Percentiles rank a stretch among this genome's conserved stretches.
These are phyloP conservation scores for Panurus biarmicus DNA, from an alignment of 2,113 vertebrate species.

Conservation along the genomic window DNA sequence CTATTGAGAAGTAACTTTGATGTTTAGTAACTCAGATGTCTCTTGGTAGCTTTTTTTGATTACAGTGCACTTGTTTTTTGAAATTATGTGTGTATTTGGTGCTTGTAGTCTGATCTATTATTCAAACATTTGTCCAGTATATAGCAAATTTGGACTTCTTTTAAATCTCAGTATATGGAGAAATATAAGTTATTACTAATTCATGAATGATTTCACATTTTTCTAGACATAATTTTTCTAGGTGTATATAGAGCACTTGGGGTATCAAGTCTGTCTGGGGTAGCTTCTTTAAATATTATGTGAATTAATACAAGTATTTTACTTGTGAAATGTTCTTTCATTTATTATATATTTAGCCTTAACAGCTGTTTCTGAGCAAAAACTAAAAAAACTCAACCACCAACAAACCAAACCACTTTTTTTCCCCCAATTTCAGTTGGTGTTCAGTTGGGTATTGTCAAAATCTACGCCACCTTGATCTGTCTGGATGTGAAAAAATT, in stretches of 20 bases:
- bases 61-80: background rate
- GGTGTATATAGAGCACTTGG: background rate
- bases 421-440: conserved; percentile 73
- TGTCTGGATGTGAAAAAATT: conserved; percentile 95
- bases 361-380: background rate
- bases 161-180: background rate
- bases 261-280: background rate
- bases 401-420: background rate
- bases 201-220: background rate
- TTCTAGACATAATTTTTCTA: background rate
- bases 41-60: background rate
- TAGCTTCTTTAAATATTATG: background rate
- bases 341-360: background rate
- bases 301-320: background rate
- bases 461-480: conserved; percentile 85
- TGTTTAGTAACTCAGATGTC: background rate
- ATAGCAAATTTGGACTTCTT: background rate
- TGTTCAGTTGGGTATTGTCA: conserved; percentile 79
- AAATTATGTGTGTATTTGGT: background rate
- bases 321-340: background rate
- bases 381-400: background rate
- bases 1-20: background rate
- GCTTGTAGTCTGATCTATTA: background rate
- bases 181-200: background rate
- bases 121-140: background rate